Evolutionary conservation across 2,888 invertebrate species (phyloP).

Genomic region (Allolobophora icterica): DNA sequence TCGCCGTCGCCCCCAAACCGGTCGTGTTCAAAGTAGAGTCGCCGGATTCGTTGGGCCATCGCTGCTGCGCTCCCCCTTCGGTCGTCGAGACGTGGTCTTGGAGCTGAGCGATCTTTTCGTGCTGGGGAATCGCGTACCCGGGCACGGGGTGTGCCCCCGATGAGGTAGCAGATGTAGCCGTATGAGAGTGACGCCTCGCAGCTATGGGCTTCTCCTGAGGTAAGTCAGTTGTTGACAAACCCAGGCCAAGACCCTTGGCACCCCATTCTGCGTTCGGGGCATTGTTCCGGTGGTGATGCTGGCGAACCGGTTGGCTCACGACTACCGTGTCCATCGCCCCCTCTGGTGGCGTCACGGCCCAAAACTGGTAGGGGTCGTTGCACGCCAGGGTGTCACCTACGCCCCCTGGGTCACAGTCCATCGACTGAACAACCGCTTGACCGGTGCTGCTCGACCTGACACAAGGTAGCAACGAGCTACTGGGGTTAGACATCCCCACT

Average conservation of each 20-base stretch:
- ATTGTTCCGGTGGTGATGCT: background rate
- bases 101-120: background rate
- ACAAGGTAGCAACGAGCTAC: background rate
- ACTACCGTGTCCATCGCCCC: slow-evolving; percentile 13
- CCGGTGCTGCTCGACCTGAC: background rate
- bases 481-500: background rate
- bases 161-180: slow-evolving; percentile 1
- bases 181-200: background rate
- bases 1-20: background rate
- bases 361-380: background rate
- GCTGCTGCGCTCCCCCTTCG: background rate
- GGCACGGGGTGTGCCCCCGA: background rate
- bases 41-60: background rate
- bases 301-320: slow-evolving; percentile 9
- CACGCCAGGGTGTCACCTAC: background rate
- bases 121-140: background rate
- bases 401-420: background rate
- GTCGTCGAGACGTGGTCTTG: background rate
- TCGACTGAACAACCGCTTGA: background rate
- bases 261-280: background rate
- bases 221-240: background rate
- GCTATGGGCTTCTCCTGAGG: background rate
- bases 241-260: background rate
- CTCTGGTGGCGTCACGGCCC: background rate
- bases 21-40: too few relatives aligned